Base-by-base conservation (phyloP, 30 jellyfish, hydroid and myxozoan species). In the Aurelia aurita region DNA sequence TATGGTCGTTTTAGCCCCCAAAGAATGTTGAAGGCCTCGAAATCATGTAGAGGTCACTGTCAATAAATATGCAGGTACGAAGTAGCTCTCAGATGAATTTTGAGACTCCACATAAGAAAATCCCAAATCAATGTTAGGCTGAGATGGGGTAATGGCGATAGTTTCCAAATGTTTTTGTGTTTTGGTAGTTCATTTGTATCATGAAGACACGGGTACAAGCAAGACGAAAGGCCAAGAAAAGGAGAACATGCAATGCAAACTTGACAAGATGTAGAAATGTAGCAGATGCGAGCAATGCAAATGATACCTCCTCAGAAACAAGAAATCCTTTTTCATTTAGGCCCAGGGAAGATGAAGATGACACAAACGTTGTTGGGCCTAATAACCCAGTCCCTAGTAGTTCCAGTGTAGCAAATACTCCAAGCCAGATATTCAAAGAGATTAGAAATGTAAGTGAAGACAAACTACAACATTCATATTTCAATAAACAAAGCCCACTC, bases 201-300 rank as follows among this genome's bases (percentile, higher is more conserved):
- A 69, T 69, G 45, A 69, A 69, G 47, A 35, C 54, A 31, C 23
- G 83, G 63, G 83, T 58, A 53, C 47, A 15, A 39, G 59, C 67
- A 43, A 55, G 69, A 25, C 47, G 83, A 71, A 32, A 32, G 43
- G 69, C 83, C 26, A 71, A 53, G 47, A 69, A 69, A 44, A 69
- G 80, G 31, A 69, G 46, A 61, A 61, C 44, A 5, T 69, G 80
- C 31, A 69, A 69, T 44, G 80, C 64, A 31, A 34, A 71, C 64
- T 43, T 71, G 47, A 11, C 64, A 49, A 46, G 69, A 29, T 5
- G 18, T 71, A 58, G 46, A 18, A 26, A 21, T 39, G 21, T 26
- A 71, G 46, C 58, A 18, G 59, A 44, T 29, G 21, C 16, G 47
- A 68, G 35, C 23, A 46, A 29, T 43, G 53, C 35, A 26, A 8